These are phyloP conservation scores for Astyanax mexicanus DNA, from an alignment of 2,797 vertebrate genomes.

Conservation along the genomic window DNA sequence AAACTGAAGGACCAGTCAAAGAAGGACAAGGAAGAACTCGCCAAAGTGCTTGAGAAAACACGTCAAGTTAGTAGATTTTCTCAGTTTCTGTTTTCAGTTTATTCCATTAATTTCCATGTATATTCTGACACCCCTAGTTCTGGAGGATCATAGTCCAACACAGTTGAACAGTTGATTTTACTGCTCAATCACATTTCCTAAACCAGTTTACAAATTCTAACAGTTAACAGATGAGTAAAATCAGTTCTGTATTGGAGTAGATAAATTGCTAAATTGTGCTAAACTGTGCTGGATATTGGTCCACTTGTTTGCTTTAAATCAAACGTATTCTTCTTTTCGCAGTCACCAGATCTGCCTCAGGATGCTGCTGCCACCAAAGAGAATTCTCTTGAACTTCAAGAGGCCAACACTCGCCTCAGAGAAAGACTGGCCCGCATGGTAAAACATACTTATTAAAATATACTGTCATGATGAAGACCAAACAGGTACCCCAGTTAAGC, in stretches of 20 bases:
- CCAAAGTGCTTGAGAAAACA: constrained; percentile 73
- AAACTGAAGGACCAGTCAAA: constrained; percentile 76
- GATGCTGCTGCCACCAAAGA: constrained; percentile 61
- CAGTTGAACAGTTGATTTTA: not conserved
- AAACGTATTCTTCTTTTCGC: constrained; percentile 4
- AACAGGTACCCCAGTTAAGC: too few relatives aligned
- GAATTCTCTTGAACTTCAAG: constrained; percentile 77
- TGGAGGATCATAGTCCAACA: too few relatives aligned
- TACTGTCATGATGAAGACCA: not conserved
- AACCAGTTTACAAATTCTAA: too few relatives aligned
- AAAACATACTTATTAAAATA: constrained; percentile 43
- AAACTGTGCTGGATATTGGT: too few relatives aligned
- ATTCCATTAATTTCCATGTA: too few relatives aligned
- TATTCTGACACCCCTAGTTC: not conserved
- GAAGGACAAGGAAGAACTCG: constrained; percentile 77
- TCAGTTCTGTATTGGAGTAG: too few relatives aligned
- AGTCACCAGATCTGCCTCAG: constrained; percentile 65
- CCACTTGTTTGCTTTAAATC: too few relatives aligned
- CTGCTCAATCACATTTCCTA: too few relatives aligned
- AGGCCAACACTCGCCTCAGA: constrained; percentile 82
- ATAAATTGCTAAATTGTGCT: too few relatives aligned
- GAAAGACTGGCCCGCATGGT: constrained; percentile 87
- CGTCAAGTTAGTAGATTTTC: too few relatives aligned
- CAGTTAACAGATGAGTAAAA: too few relatives aligned
- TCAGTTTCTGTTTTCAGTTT: too few relatives aligned